phyloP scores from a whole-genome alignment of 2,888 invertebrate genomes.

The Epinotia nisella region DNA sequence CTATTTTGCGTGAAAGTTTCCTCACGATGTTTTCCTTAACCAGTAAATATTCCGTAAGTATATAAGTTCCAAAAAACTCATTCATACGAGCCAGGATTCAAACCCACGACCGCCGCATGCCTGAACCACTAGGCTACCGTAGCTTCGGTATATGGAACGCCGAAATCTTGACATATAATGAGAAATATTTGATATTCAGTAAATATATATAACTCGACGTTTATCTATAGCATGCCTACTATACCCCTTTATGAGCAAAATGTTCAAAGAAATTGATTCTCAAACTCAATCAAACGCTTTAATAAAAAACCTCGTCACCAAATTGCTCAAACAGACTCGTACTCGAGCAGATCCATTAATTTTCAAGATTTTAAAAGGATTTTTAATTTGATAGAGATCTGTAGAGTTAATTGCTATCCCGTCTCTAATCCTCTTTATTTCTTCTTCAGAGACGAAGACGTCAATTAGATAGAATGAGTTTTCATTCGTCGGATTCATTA shows the following conservation, averaged over 20 bases:
- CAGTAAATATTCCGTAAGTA: no score
- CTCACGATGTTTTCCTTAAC: no score
- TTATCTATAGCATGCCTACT: no score
- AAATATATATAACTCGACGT: no score
- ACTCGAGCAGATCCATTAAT: conserved; percentile 3
- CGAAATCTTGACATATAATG: no score
- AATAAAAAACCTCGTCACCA: neutral
- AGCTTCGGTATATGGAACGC: no score
- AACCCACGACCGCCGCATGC: no score
- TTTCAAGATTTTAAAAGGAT: conserved; percentile 1
- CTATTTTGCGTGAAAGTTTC: no score
- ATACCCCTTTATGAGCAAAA: neutral
- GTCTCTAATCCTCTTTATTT: conserved; percentile 25
- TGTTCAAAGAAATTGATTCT: neutral
- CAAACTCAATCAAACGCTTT: neutral
- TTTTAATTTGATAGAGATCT: conserved; percentile 18
- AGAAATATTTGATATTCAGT: no score
- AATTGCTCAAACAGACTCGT: neutral
- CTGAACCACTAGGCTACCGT: no score
- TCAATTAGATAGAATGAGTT: conserved; percentile 37
- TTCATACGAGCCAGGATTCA: no score
- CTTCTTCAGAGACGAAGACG: conserved; percentile 21
- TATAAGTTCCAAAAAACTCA: no score
- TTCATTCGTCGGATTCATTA: conserved; percentile 28
- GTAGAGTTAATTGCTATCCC: conserved; percentile 33